Conservation (phyloP, 2,888 invertebrate genomes). For the Lepas anatifera region DNA sequence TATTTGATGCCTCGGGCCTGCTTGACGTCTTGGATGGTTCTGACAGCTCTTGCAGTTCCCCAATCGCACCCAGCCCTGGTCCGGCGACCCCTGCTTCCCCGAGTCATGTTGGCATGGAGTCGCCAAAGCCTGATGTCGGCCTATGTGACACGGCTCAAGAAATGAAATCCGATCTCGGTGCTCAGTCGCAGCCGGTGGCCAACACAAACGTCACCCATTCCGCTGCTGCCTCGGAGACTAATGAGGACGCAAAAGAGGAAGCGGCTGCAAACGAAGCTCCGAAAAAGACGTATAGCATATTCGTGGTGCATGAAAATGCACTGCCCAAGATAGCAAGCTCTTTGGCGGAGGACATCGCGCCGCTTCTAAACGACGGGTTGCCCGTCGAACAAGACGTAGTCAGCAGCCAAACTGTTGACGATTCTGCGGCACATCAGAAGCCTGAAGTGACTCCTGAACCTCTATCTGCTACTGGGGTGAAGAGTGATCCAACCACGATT, state of each 20-base stretch:
- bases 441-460: not conserved
- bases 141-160: no score
- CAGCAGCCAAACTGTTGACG: no score
- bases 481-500: no score
- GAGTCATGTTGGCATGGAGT: no score
- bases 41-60: no score
- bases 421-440: not conserved
- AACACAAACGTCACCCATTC: no score
- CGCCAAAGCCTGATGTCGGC: no score
- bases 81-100: no score
- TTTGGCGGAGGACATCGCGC: not conserved
- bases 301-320: not conserved
- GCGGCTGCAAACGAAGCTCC: not conserved
- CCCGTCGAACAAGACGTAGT: no score
- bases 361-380: not conserved
- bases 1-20: not conserved
- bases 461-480: not conserved
- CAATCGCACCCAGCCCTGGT: no score
- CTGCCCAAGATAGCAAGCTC: not conserved
- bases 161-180: no score
- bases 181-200: no score
- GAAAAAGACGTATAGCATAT: not conserved
- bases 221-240: not conserved
- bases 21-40: not conserved
- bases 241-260: not conserved